Percentiles rank a stretch among this genome's conserved stretches.
phyloP scores from a whole-genome alignment of 2,113 vertebrate species.

The Dasyurus viverrinus region DNA sequence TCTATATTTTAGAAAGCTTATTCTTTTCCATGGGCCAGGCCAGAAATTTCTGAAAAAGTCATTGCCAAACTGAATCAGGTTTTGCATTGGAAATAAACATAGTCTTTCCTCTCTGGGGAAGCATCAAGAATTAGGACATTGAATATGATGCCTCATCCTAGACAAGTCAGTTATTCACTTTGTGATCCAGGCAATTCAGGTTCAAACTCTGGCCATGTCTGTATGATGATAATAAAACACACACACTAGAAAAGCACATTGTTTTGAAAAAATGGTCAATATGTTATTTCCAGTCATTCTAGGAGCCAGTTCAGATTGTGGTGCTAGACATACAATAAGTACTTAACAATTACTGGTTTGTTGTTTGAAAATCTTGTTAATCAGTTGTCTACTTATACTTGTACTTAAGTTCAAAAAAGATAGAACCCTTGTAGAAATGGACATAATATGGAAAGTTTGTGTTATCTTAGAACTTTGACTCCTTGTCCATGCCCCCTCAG shows the following conservation, averaged over 20 bases:
- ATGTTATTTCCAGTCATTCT: not conserved
- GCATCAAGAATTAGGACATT: conserved; percentile 7
- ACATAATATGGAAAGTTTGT: not conserved
- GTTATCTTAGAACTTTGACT: not conserved
- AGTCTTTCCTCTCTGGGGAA: conserved; percentile 10
- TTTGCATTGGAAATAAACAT: conserved; percentile 24
- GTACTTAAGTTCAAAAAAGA: not conserved
- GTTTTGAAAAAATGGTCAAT: not conserved
- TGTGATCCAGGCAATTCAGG: conserved; percentile 32
- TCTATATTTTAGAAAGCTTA: not conserved
- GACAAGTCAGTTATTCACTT: conserved; percentile 14
- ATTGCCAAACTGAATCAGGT: conserved; percentile 24
- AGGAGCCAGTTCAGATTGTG: not conserved
- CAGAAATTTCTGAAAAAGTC: conserved; percentile 46
- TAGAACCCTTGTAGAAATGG: not conserved
- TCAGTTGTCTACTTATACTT: not conserved
- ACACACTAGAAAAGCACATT: not conserved
- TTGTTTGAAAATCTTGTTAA: not conserved
- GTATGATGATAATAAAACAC: conserved; percentile 31
- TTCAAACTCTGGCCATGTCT: conserved; percentile 45
- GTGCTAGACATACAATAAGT: not conserved
- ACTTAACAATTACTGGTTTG: not conserved
- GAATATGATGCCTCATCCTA: conserved; percentile 9
- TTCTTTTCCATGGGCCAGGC: conserved; percentile 47
- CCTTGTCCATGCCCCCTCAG: not conserved